Base-by-base conservation (phyloP, 2,797 vertebrate genomes). In the Cynodonichthys magdalenae region DNA sequence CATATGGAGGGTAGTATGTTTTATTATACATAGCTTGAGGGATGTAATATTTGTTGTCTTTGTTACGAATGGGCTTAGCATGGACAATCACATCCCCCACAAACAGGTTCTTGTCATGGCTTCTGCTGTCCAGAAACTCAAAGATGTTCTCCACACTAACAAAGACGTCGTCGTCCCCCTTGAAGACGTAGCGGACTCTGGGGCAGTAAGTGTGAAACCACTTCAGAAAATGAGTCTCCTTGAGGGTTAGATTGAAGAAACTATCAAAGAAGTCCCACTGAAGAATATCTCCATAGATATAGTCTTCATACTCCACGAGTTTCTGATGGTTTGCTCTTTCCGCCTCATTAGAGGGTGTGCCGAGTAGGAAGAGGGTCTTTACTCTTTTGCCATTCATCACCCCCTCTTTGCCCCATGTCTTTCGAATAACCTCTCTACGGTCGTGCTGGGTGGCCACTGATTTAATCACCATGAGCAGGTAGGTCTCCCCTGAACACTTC, bases 211-310 rank as follows among this genome's bases (percentile, higher is more conserved):
- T 95, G 82, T 92, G 82, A n/a, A 98, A 94, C 98, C 98, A 99
- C 84, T 96, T 98, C 48, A 99, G 93, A 87, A 99, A 99, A 86
- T 98, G 95, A 12, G 94, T 95, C 80, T 99, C 98, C 79, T 99
- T 99, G 17, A 99, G 95, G 0, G 98, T 99, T 65, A 99, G 94
- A 88, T 99, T 99, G 92, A 99, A 99, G 87, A 99, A 99, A 61
- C 91, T 96, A 74, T 99, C 98, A 45, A 95, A 83, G 71, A 99
- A 99, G 87, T 97, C 94, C 98, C 98, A 99, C 79, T 99, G 97
- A 55, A 99, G 90, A 64, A 99, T 96, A 74, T 99, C 98, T 0
- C 92, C 72, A 0, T 96, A 98, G 69, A 98, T 96, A 49, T 90
- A 89, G 86, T 98, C 93, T 83, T 99, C 98, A 0, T 94, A 98